A percentile compares a stretch with the other conserved stretches of the same genome.
Conservation (phyloP, 2,888 invertebrate genomes). For the Archaeoteleia sp. region DNA sequence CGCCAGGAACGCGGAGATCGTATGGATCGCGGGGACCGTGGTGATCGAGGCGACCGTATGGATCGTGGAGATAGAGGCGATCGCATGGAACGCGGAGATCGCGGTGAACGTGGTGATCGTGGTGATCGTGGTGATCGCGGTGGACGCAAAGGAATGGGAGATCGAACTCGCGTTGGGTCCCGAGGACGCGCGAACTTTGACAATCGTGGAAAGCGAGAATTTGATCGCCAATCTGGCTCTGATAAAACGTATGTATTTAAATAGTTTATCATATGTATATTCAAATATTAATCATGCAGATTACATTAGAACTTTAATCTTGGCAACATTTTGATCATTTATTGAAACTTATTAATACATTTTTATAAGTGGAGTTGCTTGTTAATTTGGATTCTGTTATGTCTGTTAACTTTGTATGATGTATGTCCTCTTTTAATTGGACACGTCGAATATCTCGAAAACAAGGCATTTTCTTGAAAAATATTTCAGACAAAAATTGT, state of each 20-base stretch:
- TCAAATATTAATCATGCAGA: slow-evolving; percentile 1
- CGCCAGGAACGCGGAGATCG: slow-evolving; percentile 72
- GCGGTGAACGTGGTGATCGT: slow-evolving; percentile 75
- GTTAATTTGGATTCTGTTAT: no score
- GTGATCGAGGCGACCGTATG: slow-evolving; percentile 76
- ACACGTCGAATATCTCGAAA: no score
- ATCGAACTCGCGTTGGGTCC: slow-evolving; percentile 77
- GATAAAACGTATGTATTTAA: slow-evolving; percentile 86
- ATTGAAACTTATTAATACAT: no score
- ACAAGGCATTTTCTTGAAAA: no score
- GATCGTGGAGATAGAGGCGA: slow-evolving; percentile 72
- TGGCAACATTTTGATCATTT: no score
- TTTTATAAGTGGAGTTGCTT: no score
- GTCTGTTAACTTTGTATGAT: no score
- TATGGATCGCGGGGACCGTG: slow-evolving; percentile 71
- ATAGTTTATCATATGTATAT: neutral
- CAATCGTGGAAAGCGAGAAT: slow-evolving; percentile 91
- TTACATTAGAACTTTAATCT: no score
- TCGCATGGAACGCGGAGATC: slow-evolving; percentile 80
- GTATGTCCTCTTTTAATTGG: no score
- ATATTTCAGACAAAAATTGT: no score
- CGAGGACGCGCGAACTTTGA: slow-evolving; percentile 85
- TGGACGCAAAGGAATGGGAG: slow-evolving; percentile 76
- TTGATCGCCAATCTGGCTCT: slow-evolving; percentile 95
- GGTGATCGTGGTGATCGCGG: slow-evolving; percentile 75